Evolutionary conservation across 1,140 invertebrate species (phyloP).

Genomic region (Diplogasteroides magnus): DNA sequence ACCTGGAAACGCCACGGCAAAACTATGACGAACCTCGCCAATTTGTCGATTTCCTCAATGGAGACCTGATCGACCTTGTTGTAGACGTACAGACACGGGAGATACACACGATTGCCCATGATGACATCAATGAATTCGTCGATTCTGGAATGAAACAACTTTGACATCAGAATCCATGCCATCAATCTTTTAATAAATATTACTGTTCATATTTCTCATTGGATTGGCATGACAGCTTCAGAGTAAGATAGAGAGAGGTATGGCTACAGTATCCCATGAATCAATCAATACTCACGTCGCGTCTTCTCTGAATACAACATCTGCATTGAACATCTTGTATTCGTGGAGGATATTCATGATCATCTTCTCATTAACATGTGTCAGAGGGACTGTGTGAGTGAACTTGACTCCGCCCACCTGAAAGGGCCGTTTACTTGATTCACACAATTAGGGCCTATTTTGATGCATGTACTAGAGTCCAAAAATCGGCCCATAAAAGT

Average conservation of each 20-base stretch:
- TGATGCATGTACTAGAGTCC: no score
- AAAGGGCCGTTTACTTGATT: no score
- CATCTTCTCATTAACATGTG: constrained; percentile 91
- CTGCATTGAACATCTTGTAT: constrained; percentile 98
- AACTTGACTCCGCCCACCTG: constrained; percentile 91
- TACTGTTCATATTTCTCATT: no score
- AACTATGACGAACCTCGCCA: no score
- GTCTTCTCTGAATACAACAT: constrained; percentile 92
- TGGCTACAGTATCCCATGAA: not conserved
- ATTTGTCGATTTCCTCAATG: constrained; percentile 92
- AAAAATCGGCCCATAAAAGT: no score
- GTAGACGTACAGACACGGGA: constrained; percentile 74
- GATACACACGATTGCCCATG: constrained; percentile 88
- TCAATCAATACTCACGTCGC: constrained; percentile 63
- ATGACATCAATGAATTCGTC: constrained; percentile 99
- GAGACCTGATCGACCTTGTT: constrained; percentile 99
- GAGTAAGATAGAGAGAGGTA: not conserved
- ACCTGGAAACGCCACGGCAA: no score
- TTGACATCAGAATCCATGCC: constrained; percentile 10
- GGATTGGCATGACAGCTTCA: no score
- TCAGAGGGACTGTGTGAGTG: constrained; percentile 87
- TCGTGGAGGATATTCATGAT: constrained; percentile 96
- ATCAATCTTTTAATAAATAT: no score
- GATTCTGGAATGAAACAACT: constrained; percentile 57
- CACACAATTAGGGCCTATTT: no score